Conservation (phyloP, 1,140 invertebrate genomes). For the Fopius arisanus region DNA sequence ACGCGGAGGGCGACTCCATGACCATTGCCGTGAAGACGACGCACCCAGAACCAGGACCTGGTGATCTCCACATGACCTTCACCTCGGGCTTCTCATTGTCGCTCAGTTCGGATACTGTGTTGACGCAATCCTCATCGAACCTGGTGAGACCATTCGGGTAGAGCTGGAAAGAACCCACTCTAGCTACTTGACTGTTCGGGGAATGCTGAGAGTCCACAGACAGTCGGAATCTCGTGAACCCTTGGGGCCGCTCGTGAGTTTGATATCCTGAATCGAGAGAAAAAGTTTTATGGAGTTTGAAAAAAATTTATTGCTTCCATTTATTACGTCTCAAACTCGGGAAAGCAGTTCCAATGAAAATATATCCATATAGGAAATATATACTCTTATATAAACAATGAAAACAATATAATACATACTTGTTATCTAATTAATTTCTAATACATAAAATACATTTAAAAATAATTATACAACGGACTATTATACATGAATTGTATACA, state of each 20-base stretch:
- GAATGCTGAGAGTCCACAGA: constrained; percentile 73
- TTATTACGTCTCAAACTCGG: no score
- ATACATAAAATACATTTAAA: no score
- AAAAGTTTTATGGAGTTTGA: no score
- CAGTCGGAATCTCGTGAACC: constrained; percentile 85
- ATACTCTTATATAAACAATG: no score
- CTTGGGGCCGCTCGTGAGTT: constrained; percentile 77
- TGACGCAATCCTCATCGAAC: constrained; percentile 87
- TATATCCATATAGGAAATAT: no score
- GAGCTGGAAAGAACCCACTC: constrained; percentile 80
- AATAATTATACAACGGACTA: no score
- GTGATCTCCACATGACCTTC: constrained; percentile 90
- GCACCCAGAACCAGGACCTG: constrained; percentile 83
- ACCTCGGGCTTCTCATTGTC: constrained; percentile 83
- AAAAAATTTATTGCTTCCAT: no score
- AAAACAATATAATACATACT: no score
- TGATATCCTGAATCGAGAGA: constrained; percentile 19
- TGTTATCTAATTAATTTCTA: no score
- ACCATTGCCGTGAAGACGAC: constrained; percentile 86
- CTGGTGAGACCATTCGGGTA: constrained; percentile 80
- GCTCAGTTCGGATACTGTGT: constrained; percentile 83
- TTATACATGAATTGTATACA: no score
- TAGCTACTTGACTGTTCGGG: constrained; percentile 63
- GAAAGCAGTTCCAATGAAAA: no score
- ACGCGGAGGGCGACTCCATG: constrained; percentile 79